Evolutionary conservation across 2,888 invertebrate genomes (phyloP).

Genomic region (Chaitophorus viminalis): DNA sequence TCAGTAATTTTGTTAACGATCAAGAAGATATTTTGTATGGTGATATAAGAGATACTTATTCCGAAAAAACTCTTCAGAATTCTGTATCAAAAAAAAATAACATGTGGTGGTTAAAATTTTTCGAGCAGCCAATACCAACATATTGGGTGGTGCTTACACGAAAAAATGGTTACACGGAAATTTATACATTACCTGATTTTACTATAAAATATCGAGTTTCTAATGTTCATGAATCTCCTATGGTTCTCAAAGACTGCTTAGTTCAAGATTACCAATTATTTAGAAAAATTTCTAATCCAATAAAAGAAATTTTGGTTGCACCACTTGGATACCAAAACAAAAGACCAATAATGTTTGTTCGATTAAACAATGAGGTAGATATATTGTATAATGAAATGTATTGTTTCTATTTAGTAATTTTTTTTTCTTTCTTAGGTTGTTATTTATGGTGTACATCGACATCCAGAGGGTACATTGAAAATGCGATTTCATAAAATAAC

Average conservation of each 20-base stretch:
- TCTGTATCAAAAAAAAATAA: constrained; percentile 42
- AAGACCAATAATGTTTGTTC: constrained; percentile 82
- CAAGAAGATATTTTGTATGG: constrained; percentile 96
- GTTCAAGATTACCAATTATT: constrained; percentile 76
- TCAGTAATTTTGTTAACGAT: constrained; percentile 77
- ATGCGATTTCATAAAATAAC: constrained; percentile 85
- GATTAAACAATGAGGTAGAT: constrained; percentile 75
- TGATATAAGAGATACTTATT: constrained; percentile 72
- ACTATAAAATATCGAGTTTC: constrained; percentile 82
- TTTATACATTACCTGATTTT: constrained; percentile 91
- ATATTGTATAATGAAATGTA: background rate
- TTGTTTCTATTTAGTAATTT: background rate
- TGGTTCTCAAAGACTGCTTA: constrained; percentile 81
- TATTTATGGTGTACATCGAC: constrained; percentile 89
- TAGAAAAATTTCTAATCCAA: constrained; percentile 64
- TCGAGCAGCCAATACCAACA: constrained; percentile 78
- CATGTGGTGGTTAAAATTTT: constrained; percentile 81
- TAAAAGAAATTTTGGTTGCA: constrained; percentile 79
- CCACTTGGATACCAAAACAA: constrained; percentile 87
- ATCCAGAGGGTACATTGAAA: constrained; percentile 85
- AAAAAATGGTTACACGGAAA: constrained; percentile 91
- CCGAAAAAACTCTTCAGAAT: constrained; percentile 31
- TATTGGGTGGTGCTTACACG: constrained; percentile 90
- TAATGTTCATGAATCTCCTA: constrained; percentile 77
- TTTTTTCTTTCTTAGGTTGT: constrained; percentile 69